phyloP scores from a whole-genome alignment of 2,797 vertebrate species.

The Pseudomugil tenellus region DNA sequence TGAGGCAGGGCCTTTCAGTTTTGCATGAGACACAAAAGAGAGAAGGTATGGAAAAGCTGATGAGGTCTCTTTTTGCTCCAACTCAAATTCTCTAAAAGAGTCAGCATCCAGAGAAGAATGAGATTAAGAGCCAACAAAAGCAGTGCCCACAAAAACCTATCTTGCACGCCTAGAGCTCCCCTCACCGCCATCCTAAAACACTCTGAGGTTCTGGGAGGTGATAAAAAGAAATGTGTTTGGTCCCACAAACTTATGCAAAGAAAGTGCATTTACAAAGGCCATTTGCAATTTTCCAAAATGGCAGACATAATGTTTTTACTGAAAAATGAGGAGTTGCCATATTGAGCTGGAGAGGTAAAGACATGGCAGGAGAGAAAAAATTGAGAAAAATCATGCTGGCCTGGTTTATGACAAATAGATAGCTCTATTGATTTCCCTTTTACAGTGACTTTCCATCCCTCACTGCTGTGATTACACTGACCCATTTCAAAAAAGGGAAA shows the following conservation, averaged over 20 bases:
- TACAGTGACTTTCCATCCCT: conserved; percentile 82
- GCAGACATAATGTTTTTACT: conserved; percentile 77
- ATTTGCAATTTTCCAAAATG: conserved; percentile 84
- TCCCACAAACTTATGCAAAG: conserved; percentile 77
- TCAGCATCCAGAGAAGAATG: conserved; percentile 68
- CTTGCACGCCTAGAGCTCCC: conserved; percentile 55
- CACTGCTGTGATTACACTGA: conserved; percentile 86
- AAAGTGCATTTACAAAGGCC: conserved; percentile 76
- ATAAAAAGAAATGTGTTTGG: conserved; percentile 68
- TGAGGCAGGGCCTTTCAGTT: conserved; percentile 73
- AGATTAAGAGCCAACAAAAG: conserved; percentile 83
- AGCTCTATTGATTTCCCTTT: conserved; percentile 88
- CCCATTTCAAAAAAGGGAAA: conserved; percentile 80
- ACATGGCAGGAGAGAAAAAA: conserved; percentile 70
- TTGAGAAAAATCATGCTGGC: conserved; percentile 84
- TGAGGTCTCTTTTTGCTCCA: conserved; percentile 63
- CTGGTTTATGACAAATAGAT: conserved; percentile 88
- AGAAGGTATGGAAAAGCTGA: conserved; percentile 74
- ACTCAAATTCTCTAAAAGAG: conserved; percentile 75
- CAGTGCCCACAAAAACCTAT: conserved; percentile 59
- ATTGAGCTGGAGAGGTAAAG: conserved; percentile 77
- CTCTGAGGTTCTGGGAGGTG: conserved; percentile 47
- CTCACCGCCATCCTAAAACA: conserved; percentile 62
- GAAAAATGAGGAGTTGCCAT: conserved; percentile 81
- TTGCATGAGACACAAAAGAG: conserved; percentile 72